A percentile compares a stretch with the other conserved stretches of the same genome.
phyloP scores from a whole-genome alignment of 2,113 vertebrate genomes.

The Oriolus oriolus region DNA sequence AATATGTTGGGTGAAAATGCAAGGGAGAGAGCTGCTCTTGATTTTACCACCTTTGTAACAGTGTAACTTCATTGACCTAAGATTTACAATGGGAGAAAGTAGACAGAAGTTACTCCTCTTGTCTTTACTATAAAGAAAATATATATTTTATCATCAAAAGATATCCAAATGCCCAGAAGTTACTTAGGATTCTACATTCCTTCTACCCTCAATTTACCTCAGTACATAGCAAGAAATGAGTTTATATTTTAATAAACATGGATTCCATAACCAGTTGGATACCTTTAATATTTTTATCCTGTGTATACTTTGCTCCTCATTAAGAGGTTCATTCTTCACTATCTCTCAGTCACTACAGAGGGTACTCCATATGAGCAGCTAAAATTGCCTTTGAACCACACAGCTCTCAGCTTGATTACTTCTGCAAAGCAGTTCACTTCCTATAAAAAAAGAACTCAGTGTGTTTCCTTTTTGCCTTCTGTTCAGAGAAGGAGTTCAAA shows the following conservation, averaged over 20 bases:
- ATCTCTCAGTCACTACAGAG: neutral
- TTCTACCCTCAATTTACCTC: neutral
- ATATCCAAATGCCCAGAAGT: neutral
- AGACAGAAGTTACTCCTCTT: neutral
- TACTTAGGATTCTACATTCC: neutral
- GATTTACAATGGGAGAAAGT: neutral
- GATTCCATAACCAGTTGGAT: neutral
- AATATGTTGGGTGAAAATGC: neutral
- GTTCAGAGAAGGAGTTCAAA: neutral
- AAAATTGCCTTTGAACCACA: neutral
- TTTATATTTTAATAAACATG: neutral
- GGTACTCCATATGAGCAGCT: neutral
- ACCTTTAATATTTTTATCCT: neutral
- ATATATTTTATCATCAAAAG: neutral
- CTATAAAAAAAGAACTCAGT: neutral
- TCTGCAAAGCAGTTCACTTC: neutral
- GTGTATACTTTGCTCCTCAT: neutral
- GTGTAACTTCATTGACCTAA: neutral
- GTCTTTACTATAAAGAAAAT: neutral
- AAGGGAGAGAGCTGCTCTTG: neutral
- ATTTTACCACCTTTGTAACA: neutral
- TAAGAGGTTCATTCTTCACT: neutral
- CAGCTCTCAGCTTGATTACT: neutral
- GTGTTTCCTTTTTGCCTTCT: neutral
- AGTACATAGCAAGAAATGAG: neutral